Evolutionary conservation across 2,888 invertebrate species (phyloP).

Genomic region (Epirrhoe tristata): DNA sequence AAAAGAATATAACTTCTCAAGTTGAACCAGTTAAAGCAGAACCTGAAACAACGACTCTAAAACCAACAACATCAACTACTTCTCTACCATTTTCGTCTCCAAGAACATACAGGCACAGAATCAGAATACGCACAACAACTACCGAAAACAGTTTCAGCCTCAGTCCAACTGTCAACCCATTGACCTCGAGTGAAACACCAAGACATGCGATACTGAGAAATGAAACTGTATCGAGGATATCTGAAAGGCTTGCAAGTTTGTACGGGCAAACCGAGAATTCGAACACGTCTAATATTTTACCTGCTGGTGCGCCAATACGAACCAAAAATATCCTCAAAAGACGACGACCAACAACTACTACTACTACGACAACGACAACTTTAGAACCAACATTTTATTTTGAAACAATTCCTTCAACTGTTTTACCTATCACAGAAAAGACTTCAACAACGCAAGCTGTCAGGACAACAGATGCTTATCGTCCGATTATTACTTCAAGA

Average conservation of each 20-base stretch:
- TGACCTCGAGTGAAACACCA: conserved; percentile 58
- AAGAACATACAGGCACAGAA: conserved; percentile 66
- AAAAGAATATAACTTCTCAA: conserved; percentile 54
- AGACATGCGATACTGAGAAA: conserved; percentile 50
- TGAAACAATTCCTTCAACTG: conserved; percentile 26
- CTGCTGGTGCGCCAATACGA: conserved; percentile 47
- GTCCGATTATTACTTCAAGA: conserved; percentile 74
- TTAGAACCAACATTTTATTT: conserved; percentile 44
- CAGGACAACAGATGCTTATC: conserved; percentile 57
- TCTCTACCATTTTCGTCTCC: conserved; percentile 44
- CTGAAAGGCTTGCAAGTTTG: conserved; percentile 64
- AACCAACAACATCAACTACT: conserved; percentile 48
- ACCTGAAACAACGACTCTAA: conserved; percentile 55
- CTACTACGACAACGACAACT: conserved; percentile 62
- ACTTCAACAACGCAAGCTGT: conserved; percentile 45
- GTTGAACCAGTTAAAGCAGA: conserved; percentile 57
- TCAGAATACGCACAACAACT: conserved; percentile 76
- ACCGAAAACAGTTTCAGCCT: conserved; percentile 63
- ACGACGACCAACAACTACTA: conserved; percentile 79
- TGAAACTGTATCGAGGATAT: conserved; percentile 59
- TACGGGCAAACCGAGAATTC: conserved; percentile 64
- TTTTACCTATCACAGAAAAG: conserved; percentile 28
- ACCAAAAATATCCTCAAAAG: conserved; percentile 68
- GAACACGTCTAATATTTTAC: conserved; percentile 56
- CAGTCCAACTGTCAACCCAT: conserved; percentile 64